These are phyloP conservation scores for Apodemia mormo DNA, from an alignment of 2,888 invertebrate genomes.

Conservation along the genomic window DNA sequence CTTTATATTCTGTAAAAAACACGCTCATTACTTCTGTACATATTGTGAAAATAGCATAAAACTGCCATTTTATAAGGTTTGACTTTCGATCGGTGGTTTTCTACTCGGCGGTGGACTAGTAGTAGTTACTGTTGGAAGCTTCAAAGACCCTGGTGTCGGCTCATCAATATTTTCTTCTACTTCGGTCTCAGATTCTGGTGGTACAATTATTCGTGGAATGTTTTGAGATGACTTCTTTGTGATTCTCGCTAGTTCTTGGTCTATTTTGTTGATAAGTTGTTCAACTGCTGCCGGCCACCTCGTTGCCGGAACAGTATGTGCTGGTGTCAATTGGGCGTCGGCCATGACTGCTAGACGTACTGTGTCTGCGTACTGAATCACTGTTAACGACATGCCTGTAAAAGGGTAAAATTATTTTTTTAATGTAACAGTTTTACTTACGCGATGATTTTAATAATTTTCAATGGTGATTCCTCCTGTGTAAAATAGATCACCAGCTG, in stretches of 20 bases:
- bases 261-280: constrained; percentile 61
- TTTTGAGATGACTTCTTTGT: constrained; percentile 40
- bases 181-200: background rate
- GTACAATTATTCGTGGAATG: background rate
- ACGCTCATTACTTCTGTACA: too few relatives aligned
- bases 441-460: too few relatives aligned
- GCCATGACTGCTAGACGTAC: constrained; percentile 87
- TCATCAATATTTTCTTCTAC: constrained; percentile 21
- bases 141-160: constrained; percentile 38
- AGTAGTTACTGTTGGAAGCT: constrained; percentile 50
- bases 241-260: constrained; percentile 68
- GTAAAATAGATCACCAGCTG: too few relatives aligned
- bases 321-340: constrained; percentile 85
- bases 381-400: constrained; percentile 87
- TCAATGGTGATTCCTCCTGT: too few relatives aligned
- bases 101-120: constrained; percentile 62
- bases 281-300: constrained; percentile 69
- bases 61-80: constrained; percentile 4
- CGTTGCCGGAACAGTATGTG: constrained; percentile 80
- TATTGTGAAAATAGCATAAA: background rate
- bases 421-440: too few relatives aligned
- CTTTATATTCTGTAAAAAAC: too few relatives aligned
- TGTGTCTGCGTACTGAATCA: constrained; percentile 85
- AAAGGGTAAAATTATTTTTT: constrained; percentile 28
- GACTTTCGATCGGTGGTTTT: constrained; percentile 45